phyloP scores from a whole-genome alignment of 2,113 vertebrate species.

The Dipodomys merriami region DNA sequence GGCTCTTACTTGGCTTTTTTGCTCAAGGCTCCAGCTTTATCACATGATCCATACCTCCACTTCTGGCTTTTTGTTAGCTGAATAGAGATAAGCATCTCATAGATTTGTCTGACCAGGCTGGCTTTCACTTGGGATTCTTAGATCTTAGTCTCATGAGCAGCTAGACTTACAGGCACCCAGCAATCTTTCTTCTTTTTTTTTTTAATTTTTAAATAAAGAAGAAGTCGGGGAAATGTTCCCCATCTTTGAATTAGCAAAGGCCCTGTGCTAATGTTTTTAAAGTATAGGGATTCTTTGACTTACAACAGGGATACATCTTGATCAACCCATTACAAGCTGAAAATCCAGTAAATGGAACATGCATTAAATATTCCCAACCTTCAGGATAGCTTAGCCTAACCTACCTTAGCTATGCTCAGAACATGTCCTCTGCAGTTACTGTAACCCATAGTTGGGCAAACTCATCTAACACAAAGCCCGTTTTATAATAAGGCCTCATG shows the following conservation, averaged over 20 bases:
- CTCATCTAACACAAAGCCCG: neutral
- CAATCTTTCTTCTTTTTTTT: neutral
- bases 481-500: neutral
- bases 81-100: too few species aligned
- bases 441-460: neutral
- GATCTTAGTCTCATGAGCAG: too few species aligned
- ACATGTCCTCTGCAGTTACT: neutral
- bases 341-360: neutral
- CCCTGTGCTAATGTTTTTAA: neutral
- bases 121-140: too few species aligned
- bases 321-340: neutral
- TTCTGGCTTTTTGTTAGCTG: too few species aligned
- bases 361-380: neutral
- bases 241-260: neutral
- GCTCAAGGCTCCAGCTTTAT: too few species aligned
- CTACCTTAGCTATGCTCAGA: neutral
- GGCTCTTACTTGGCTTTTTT: too few species aligned
- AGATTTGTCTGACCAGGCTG: too few species aligned
- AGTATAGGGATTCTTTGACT: neutral
- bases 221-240: neutral
- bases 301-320: neutral
- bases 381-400: neutral
- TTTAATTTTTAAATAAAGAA: neutral
- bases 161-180: neutral
- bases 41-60: too few species aligned